Percentiles rank a stretch among this genome's conserved stretches.
Evolutionary conservation across 2,113 vertebrate species (phyloP).

Genomic region (Marmota flaviventris): DNA sequence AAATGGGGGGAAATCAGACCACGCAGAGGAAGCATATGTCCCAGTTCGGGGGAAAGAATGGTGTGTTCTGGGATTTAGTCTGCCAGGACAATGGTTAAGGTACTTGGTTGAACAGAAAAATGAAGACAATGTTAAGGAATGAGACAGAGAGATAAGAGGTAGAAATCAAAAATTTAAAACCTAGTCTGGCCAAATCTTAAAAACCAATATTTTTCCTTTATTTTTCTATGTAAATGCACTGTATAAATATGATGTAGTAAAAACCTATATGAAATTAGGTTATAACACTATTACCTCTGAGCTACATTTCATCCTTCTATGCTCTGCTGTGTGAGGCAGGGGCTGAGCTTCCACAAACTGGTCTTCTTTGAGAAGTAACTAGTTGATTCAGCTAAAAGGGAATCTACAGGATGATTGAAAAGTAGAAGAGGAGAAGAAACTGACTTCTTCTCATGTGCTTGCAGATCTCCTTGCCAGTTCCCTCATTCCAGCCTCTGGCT

Average conservation of each 20-base stretch:
- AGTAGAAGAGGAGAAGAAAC: not conserved
- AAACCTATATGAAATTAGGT: not conserved
- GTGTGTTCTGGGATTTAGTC: not conserved
- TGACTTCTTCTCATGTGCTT: not conserved
- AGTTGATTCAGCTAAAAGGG: not conserved
- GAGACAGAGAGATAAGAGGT: not conserved
- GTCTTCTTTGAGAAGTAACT: not conserved
- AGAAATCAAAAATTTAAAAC: not conserved
- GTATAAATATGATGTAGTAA: not conserved
- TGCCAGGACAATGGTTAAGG: not conserved
- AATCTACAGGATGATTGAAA: not conserved
- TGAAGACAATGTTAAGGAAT: not conserved
- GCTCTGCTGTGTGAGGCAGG: not conserved
- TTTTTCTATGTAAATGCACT: constrained; percentile 17
- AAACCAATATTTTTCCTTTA: not conserved
- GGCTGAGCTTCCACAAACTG: not conserved
- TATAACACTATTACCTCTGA: not conserved
- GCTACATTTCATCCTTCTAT: not conserved
- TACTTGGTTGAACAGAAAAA: not conserved
- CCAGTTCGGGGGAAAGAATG: not conserved
- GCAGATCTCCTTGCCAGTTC: not conserved
- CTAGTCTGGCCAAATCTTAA: not conserved
- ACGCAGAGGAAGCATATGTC: not conserved
- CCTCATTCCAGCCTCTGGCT: not conserved
- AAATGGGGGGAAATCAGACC: not conserved